Evolutionary conservation across 2,888 invertebrate species (phyloP).

Genomic region (Hypomecis punctinalis): DNA sequence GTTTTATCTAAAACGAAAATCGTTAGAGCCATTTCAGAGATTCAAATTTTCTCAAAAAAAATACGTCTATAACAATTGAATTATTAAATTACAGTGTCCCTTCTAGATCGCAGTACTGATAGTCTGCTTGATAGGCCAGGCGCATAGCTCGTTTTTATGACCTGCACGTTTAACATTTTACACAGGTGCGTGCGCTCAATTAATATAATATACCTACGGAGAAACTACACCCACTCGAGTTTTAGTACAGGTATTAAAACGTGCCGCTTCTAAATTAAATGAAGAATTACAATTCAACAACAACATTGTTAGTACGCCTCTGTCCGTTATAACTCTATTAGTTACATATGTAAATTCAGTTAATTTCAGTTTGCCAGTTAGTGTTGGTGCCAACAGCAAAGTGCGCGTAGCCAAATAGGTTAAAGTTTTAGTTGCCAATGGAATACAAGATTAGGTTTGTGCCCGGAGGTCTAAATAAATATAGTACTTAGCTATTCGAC

Average conservation of each 20-base stretch:
- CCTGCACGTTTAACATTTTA: background rate
- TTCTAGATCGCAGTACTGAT: too few relatives aligned
- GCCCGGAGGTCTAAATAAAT: background rate
- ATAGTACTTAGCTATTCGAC: background rate
- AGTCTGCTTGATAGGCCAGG: background rate
- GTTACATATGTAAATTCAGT: slow-evolving; percentile 8
- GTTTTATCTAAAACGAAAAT: too few relatives aligned
- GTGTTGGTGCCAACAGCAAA: slow-evolving; percentile 13
- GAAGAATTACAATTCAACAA: background rate
- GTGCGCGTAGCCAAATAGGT: slow-evolving; percentile 18
- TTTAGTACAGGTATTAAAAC: slow-evolving; percentile 9
- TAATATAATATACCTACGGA: background rate
- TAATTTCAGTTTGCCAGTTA: slow-evolving; percentile 5
- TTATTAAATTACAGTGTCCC: too few relatives aligned
- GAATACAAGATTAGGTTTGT: slow-evolving; percentile 11
- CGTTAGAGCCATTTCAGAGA: too few relatives aligned
- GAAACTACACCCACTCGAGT: background rate
- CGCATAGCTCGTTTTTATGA: background rate
- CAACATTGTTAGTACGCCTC: background rate
- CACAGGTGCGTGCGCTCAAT: slow-evolving; percentile 8
- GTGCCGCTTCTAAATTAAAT: slow-evolving; percentile 13
- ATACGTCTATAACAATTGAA: too few relatives aligned
- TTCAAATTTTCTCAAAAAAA: too few relatives aligned
- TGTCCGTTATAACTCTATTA: slow-evolving; percentile 1
- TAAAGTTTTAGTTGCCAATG: slow-evolving; percentile 21